phyloP scores from a whole-genome alignment of 2,797 vertebrate species.

The Coranthus polyacanthus region DNA sequence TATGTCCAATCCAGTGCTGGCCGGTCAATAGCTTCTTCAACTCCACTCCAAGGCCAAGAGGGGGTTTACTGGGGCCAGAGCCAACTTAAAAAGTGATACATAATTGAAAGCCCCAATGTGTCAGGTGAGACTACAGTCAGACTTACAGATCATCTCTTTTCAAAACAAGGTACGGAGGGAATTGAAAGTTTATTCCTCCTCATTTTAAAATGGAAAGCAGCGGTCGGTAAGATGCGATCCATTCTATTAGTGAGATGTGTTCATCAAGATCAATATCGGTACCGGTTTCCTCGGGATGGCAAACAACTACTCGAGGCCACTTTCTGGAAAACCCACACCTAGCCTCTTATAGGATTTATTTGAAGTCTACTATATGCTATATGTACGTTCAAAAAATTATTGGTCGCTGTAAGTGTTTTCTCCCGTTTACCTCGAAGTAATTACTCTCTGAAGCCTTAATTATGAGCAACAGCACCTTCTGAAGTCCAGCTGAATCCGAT shows the following conservation, averaged over 20 bases:
- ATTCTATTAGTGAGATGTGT: slow-evolving; percentile 22
- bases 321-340: slow-evolving; percentile 31
- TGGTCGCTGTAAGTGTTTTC: slow-evolving; percentile 17
- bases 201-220: slow-evolving; percentile 8
- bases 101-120: slow-evolving; percentile 42
- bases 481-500: slow-evolving; percentile 1
- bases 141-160: slow-evolving; percentile 22
- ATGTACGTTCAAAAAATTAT: slow-evolving; percentile 1
- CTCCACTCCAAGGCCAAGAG: slow-evolving; percentile 54
- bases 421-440: background rate
- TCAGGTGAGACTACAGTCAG: slow-evolving; percentile 11
- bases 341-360: slow-evolving; percentile 27
- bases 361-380: slow-evolving; percentile 6
- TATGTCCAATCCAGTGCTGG: slow-evolving; percentile 74
- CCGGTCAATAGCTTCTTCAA: slow-evolving; percentile 64
- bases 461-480: background rate
- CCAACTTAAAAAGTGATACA: slow-evolving; percentile 32
- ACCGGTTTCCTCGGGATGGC: slow-evolving; percentile 29
- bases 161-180: slow-evolving; percentile 14
- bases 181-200: background rate
- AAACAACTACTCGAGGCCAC: too few species aligned
- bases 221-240: background rate
- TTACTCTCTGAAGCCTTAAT: slow-evolving; percentile 2
- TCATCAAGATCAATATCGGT: slow-evolving; percentile 44
- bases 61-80: slow-evolving; percentile 46